Percentiles rank a stretch among this genome's conserved stretches.
phyloP scores from a whole-genome alignment of 2,888 invertebrate genomes.

The Eristalis intricaria region DNA sequence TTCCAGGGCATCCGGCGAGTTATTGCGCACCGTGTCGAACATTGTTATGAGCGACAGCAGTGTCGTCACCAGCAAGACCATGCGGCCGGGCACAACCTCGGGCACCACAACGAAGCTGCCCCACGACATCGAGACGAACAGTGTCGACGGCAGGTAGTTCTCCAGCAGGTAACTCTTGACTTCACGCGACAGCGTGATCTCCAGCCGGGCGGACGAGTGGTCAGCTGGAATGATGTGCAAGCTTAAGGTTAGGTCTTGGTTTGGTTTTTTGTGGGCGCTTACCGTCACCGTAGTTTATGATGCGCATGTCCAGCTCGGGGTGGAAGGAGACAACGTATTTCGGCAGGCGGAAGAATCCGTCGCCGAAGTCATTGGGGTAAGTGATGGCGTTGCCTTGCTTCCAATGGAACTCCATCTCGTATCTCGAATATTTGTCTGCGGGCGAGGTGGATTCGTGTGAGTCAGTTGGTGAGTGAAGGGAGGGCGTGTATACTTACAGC shows the following conservation, averaged over 20 bases:
- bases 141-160: conserved; percentile 85
- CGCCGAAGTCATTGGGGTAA: conserved; percentile 83
- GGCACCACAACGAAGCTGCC: conserved; percentile 86
- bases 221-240: conserved; percentile 81
- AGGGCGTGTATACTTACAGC: conserved; percentile 83
- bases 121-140: conserved; percentile 86
- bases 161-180: conserved; percentile 85
- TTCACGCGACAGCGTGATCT: conserved; percentile 84
- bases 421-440: conserved; percentile 84
- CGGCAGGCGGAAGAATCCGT: conserved; percentile 83
- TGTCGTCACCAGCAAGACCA: conserved; percentile 85
- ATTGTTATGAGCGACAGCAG: conserved; percentile 85
- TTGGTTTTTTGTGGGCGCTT: conserved; percentile 70
- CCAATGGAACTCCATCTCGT: conserved; percentile 85
- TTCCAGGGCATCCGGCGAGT: conserved; percentile 85
- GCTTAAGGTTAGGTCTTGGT: neutral
- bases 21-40: conserved; percentile 86
- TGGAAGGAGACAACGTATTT: conserved; percentile 86
- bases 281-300: conserved; percentile 86
- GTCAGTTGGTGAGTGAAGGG: neutral
- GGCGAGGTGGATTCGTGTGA: neutral
- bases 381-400: conserved; percentile 83
- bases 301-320: conserved; percentile 84
- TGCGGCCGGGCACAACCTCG: conserved; percentile 85
- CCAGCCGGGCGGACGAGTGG: conserved; percentile 84